Evolutionary conservation across 2,888 invertebrate genomes (phyloP).

Genomic region (Drosophila pseudotalamancana): DNA sequence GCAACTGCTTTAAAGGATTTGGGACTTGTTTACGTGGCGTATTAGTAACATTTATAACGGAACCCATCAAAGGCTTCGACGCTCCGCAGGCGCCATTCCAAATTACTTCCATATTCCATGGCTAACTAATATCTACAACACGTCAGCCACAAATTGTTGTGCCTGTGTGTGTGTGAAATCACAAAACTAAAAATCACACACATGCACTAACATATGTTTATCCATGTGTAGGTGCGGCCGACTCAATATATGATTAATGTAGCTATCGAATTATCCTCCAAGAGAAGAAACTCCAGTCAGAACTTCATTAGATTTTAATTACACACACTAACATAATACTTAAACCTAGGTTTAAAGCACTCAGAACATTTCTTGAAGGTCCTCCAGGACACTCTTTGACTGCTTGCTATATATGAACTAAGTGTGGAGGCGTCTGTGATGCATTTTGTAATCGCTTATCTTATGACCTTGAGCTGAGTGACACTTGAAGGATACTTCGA

Average conservation of each 20-base stretch:
- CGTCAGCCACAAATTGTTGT: constrained; percentile 46
- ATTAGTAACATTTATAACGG: constrained; percentile 73
- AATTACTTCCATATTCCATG: constrained; percentile 56
- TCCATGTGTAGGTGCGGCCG: no score
- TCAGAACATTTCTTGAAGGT: not conserved
- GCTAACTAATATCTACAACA: constrained; percentile 49
- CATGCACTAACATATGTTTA: no score
- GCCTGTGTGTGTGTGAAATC: not conserved
- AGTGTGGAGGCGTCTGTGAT: no score
- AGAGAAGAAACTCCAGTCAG: no score
- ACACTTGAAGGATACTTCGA: no score
- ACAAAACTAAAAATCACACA: constrained; percentile 11
- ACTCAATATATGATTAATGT: no score
- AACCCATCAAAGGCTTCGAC: constrained; percentile 67
- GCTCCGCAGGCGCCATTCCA: constrained; percentile 58
- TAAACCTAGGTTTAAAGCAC: no score
- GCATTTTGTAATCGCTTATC: no score
- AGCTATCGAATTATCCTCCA: no score
- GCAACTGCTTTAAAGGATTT: constrained; percentile 69
- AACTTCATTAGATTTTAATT: constrained; percentile 4
- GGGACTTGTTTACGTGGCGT: constrained; percentile 72
- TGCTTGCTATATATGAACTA: no score
- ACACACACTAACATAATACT: not conserved
- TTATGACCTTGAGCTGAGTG: no score
- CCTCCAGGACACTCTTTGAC: no score